Percentiles rank a stretch among this genome's conserved stretches.
phyloP scores from a whole-genome alignment of 2,888 invertebrate genomes.

The Tholera decimalis region DNA sequence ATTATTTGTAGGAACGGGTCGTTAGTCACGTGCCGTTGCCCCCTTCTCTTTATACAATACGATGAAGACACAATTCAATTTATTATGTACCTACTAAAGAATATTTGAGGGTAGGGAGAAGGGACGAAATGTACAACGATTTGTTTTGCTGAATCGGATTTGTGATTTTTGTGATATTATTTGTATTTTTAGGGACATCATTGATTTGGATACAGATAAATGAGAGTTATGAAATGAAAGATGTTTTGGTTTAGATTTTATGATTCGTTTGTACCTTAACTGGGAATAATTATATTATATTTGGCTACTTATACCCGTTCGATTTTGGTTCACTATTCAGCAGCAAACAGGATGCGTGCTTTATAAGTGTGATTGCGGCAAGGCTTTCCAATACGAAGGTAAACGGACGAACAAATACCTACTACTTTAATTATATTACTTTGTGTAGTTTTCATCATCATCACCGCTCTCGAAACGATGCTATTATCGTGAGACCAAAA shows the following conservation, averaged over 20 bases:
- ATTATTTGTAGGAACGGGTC: conserved; percentile 59
- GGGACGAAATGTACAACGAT: conserved; percentile 51
- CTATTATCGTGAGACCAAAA: too few relatives aligned
- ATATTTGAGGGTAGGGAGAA: conserved; percentile 63
- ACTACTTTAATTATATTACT: too few relatives aligned
- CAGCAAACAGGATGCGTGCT: too few relatives aligned
- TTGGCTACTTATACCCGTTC: too few relatives aligned
- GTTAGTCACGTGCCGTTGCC: conserved; percentile 63
- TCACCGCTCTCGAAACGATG: too few relatives aligned
- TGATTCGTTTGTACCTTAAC: neutral
- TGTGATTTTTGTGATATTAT: conserved; percentile 52
- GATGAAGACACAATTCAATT: conserved; percentile 68
- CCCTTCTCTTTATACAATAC: conserved; percentile 59
- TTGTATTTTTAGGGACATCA: conserved; percentile 39
- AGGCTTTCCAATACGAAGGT: too few relatives aligned
- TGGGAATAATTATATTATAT: neutral
- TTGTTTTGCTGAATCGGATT: conserved; percentile 60
- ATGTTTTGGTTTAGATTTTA: conserved; percentile 5
- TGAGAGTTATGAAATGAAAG: conserved; percentile 17
- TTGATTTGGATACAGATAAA: conserved; percentile 29
- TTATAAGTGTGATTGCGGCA: too few relatives aligned
- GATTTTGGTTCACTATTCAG: too few relatives aligned
- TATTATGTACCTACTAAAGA: conserved; percentile 64
- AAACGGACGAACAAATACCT: too few relatives aligned
- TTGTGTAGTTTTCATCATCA: too few relatives aligned